A percentile compares a stretch with the other conserved stretches of the same genome.
Conservation (phyloP, 53 echinoderm and acorn worm species). For the Crossaster papposus region DNA sequence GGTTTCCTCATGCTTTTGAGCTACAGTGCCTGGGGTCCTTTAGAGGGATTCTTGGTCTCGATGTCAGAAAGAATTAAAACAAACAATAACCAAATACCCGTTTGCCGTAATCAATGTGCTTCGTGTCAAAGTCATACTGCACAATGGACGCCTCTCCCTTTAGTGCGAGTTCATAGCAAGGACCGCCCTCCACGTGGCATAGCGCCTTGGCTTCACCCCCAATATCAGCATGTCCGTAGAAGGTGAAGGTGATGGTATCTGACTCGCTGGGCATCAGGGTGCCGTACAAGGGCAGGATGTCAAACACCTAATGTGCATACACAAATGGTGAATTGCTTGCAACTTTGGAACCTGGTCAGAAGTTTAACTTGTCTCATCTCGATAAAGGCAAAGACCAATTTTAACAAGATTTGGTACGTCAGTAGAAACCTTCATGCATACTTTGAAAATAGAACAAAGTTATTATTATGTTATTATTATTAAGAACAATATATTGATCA, state of each 20-base stretch:
- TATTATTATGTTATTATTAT: too few relatives aligned
- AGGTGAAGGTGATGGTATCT: conserved; percentile 97
- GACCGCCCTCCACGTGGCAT: conserved; percentile 94
- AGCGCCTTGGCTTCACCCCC: conserved; percentile 95
- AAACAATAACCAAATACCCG: conserved; percentile 62
- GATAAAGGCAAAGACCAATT: too few relatives aligned
- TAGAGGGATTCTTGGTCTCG: too few relatives aligned
- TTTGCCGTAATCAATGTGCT: conserved; percentile 91
- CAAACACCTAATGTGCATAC: conserved; percentile 79
- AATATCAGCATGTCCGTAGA: conserved; percentile 98
- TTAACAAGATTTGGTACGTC: too few relatives aligned
- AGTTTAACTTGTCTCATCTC: not conserved
- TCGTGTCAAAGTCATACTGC: conserved; percentile 95
- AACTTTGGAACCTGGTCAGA: not conserved
- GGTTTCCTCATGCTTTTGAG: too few relatives aligned
- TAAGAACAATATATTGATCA: too few relatives aligned
- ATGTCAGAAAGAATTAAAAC: not conserved
- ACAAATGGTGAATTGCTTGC: not conserved
- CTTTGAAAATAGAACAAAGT: too few relatives aligned
- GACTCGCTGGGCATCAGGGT: conserved; percentile 92
- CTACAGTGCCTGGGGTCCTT: too few relatives aligned
- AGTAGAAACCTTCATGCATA: too few relatives aligned
- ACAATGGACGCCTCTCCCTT: conserved; percentile 95
- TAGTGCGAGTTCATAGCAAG: conserved; percentile 89
- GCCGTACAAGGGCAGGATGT: conserved; percentile 95